These are phyloP conservation scores for Enteromius paludinosus DNA, from an alignment of 2,797 vertebrate species.

Conservation along the genomic window DNA sequence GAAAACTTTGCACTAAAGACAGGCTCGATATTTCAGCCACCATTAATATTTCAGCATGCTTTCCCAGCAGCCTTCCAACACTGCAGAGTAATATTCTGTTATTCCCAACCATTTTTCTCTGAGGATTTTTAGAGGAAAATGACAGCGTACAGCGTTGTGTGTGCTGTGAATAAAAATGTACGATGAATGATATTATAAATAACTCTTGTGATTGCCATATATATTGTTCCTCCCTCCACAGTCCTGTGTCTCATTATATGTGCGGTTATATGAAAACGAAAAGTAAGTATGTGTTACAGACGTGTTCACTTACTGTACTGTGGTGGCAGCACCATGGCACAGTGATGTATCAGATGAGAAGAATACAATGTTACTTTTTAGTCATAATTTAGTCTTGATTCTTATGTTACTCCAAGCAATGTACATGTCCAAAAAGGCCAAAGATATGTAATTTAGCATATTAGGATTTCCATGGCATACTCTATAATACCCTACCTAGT, in stretches of 20 bases:
- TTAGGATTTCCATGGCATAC: background rate
- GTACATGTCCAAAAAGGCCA: background rate
- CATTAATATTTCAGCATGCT: constrained; percentile 64
- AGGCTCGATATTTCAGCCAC: constrained; percentile 64
- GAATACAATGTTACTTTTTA: background rate
- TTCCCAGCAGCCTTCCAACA: constrained; percentile 56
- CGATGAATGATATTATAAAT: background rate
- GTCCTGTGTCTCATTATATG: background rate
- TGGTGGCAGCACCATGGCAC: background rate
- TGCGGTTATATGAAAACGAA: background rate
- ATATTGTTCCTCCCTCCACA: background rate
- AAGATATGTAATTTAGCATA: background rate
- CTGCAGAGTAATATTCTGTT: constrained; percentile 58
- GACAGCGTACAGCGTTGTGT: background rate
- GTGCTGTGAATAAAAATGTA: constrained; percentile 31
- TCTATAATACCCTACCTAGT: background rate
- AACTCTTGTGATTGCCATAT: background rate
- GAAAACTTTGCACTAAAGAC: constrained; percentile 59
- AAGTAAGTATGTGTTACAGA: background rate
- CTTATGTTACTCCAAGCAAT: background rate
- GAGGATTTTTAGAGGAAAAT: constrained; percentile 40
- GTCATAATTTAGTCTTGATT: background rate
- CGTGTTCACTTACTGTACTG: background rate
- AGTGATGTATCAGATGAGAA: background rate
- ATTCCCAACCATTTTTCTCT: constrained; percentile 53